These are phyloP conservation scores for Hemibagrus guttatus DNA, from an alignment of 2,797 vertebrate species.

Conservation along the genomic window DNA sequence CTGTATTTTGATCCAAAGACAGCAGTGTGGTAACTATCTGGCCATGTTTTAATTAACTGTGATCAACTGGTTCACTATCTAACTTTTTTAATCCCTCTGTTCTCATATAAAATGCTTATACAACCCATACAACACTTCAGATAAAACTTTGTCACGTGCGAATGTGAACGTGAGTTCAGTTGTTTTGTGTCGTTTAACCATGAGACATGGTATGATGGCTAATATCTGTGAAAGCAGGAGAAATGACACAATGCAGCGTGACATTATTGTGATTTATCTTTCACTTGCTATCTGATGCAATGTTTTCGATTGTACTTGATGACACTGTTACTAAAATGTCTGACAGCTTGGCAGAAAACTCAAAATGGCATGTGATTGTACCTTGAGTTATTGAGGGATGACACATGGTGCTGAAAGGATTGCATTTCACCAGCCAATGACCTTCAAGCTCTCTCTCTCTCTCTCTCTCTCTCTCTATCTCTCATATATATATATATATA, in stretches of 20 bases:
- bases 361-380: background rate
- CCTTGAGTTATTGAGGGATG: background rate
- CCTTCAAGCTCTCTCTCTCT: background rate
- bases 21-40: too few relatives aligned
- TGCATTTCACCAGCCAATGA: background rate
- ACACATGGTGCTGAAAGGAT: background rate
- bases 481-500: constrained; percentile 10
- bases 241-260: background rate
- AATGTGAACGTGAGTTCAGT: too few relatives aligned
- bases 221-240: background rate
- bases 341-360: background rate
- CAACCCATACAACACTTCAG: too few relatives aligned
- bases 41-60: background rate
- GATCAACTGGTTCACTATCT: background rate
- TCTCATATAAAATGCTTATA: too few relatives aligned
- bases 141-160: too few relatives aligned
- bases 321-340: background rate
- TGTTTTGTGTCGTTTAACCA: too few relatives aligned
- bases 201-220: background rate
- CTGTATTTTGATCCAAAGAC: background rate
- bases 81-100: too few relatives aligned
- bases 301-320: background rate
- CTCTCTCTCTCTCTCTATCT: background rate
- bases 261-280: background rate
- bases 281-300: background rate